Base-by-base conservation (phyloP, 2,113 vertebrate genomes). In the Indri indri region DNA sequence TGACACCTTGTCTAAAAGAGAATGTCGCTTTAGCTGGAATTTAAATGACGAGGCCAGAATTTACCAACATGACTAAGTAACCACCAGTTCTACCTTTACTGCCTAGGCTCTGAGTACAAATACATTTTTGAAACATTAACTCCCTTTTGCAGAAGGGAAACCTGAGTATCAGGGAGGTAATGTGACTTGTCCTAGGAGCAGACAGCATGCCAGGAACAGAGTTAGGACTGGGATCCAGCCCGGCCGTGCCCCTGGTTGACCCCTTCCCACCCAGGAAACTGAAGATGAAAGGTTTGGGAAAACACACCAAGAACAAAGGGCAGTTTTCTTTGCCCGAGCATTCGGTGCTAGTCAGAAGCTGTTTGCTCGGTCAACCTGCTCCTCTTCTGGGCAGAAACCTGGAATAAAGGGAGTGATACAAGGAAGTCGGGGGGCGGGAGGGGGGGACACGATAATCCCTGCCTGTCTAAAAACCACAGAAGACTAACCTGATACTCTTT, bases 331-430 rank as follows among this genome's bases (percentile, higher is more conserved):
- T 45, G 68, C 83, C 91, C 79, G 76, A 17, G 54, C 34, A 79
- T 94, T 95, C 11, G 94, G 97, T 97, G 97, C 97, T 97, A 96
- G 81, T 93, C 5, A 73, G 77, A 63, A 73, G 63, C 88, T 65
- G 54, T 83, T 83, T 71, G 25, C 73, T 68, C 59, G 5, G 63
- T 95, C 87, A 42, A 40, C 71, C 93, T 68, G 57, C 79, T 82
- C 71, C 65, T 88, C 63, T 79, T 91, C 32, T 22, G 50, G 80
- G 54, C 52, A 88, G 68, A 94, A 79, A 61, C 71, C 70, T 82
- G 50, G 47, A 74, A 68, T 34, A 42, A 52, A 85, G 32, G 82
- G 37, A 32, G 25, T 27, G 66, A 54, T 9, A 68, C 37, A 20
- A 90, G 74, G 88, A 89, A 80, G 45, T 86, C n/a, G 3, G 0